Percentiles rank a stretch among this genome's conserved stretches.
phyloP scores from a whole-genome alignment of 1,140 invertebrate genomes.

The Globodera rostochiensis region DNA sequence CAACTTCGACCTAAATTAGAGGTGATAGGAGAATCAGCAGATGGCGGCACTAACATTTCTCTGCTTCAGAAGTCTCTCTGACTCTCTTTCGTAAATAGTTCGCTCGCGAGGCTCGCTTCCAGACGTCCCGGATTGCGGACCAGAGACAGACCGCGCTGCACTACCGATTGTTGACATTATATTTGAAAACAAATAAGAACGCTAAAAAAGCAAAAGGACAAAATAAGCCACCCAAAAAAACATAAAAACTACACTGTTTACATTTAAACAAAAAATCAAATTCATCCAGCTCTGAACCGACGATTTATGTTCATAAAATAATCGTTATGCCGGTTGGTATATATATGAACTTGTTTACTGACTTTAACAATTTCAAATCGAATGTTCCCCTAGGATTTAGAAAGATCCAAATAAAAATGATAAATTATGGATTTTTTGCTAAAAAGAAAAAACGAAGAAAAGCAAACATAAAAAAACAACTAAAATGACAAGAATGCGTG shows the following conservation, averaged over 20 bases:
- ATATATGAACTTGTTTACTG: too few species aligned
- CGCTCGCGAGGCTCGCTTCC: neutral
- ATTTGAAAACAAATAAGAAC: neutral
- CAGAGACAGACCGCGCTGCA: neutral
- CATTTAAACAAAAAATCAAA: neutral
- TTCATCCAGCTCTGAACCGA: too few species aligned
- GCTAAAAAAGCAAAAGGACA: neutral
- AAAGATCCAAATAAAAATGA: too few species aligned
- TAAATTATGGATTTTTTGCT: too few species aligned
- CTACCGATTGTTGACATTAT: neutral
- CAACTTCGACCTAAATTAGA: slow-evolving; percentile 24
- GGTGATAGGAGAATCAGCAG: too few species aligned
- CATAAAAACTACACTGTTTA: neutral
- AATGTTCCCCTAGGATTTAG: too few species aligned
- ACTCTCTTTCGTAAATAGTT: neutral
- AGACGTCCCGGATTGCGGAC: neutral
- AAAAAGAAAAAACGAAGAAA: too few species aligned
- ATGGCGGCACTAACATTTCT: neutral
- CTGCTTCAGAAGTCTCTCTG: neutral
- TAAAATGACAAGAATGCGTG: too few species aligned
- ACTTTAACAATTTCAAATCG: too few species aligned
- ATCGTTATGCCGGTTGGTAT: too few species aligned
- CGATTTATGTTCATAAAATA: too few species aligned
- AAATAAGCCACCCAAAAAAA: neutral
- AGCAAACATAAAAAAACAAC: too few species aligned